Evolutionary conservation across 2,888 invertebrate species (phyloP).

Genomic region (Drosophila paramelanica): DNA sequence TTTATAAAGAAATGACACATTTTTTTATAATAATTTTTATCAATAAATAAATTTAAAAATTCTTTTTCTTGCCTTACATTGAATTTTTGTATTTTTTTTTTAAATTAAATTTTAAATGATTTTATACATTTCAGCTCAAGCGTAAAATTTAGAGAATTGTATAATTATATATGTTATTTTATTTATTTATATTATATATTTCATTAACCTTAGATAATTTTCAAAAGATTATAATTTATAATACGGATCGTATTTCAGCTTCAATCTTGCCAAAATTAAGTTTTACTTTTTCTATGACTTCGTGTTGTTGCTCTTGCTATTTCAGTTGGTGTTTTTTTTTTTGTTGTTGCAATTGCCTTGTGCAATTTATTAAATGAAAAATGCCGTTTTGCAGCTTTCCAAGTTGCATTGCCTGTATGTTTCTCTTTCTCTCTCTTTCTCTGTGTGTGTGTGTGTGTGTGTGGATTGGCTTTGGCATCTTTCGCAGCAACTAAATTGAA

Average conservation of each 20-base stretch:
- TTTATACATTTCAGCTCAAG: not conserved
- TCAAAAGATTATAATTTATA: not conserved
- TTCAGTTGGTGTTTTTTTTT: conserved; percentile 37
- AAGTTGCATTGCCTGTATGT: conserved; percentile 64
- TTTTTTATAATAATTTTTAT: too few species aligned
- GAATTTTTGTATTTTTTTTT: too few species aligned
- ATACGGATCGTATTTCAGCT: conserved; percentile 27
- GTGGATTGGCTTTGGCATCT: conserved; percentile 62
- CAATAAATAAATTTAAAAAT: too few species aligned
- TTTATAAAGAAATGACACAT: too few species aligned
- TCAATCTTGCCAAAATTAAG: conserved; percentile 16
- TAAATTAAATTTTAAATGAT: too few species aligned
- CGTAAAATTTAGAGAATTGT: not conserved
- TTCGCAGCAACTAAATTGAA: conserved; percentile 71
- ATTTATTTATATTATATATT: not conserved
- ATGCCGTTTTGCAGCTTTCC: conserved; percentile 82
- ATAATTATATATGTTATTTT: too few species aligned
- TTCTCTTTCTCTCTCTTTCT: not conserved
- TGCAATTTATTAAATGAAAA: conserved; percentile 82
- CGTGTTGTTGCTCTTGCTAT: conserved; percentile 31
- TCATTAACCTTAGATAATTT: not conserved
- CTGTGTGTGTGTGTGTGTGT: conserved; percentile 26
- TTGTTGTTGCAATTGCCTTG: conserved; percentile 65
- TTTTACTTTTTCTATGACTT: conserved; percentile 49
- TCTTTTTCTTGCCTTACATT: too few species aligned